A percentile compares a stretch with the other conserved stretches of the same genome.
phyloP scores from a whole-genome alignment of 2,113 vertebrate genomes.

The Ammodytes marinus region DNA sequence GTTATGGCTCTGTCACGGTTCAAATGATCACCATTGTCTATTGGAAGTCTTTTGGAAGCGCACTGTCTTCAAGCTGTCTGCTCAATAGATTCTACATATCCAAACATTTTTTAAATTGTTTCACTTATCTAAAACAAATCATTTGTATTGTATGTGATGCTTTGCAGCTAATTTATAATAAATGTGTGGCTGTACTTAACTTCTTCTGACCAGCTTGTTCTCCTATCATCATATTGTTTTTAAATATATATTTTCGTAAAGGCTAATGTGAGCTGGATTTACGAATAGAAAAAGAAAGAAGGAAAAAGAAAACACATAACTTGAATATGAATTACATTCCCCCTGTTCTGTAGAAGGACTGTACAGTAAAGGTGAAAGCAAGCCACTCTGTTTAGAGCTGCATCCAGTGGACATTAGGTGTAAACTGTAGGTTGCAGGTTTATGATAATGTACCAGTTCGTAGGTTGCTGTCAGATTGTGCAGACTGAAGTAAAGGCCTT shows the following conservation, averaged over 20 bases:
- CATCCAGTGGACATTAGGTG: neutral
- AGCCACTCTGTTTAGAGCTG: neutral
- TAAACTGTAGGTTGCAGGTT: neutral
- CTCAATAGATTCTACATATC: neutral
- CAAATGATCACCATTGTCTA: neutral
- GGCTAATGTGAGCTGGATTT: neutral
- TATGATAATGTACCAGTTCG: conserved; percentile 78
- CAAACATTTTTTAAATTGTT: too few species aligned
- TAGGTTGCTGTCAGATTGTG: conserved; percentile 85
- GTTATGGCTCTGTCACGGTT: neutral
- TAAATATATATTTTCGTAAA: neutral
- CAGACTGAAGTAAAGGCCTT: conserved; percentile 84
- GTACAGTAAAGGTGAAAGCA: neutral
- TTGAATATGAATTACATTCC: neutral
- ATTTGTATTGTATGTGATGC: too few species aligned
- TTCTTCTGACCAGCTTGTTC: neutral
- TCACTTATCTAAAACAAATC: neutral
- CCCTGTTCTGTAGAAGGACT: neutral
- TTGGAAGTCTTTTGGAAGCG: too few species aligned
- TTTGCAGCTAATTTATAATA: neutral
- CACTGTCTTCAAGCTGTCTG: too few species aligned
- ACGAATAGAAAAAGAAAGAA: neutral
- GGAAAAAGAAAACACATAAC: neutral
- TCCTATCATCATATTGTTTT: neutral
- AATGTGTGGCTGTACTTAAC: neutral